phyloP scores from a whole-genome alignment of 2,888 invertebrate species.

The Proisotoma minuta region DNA sequence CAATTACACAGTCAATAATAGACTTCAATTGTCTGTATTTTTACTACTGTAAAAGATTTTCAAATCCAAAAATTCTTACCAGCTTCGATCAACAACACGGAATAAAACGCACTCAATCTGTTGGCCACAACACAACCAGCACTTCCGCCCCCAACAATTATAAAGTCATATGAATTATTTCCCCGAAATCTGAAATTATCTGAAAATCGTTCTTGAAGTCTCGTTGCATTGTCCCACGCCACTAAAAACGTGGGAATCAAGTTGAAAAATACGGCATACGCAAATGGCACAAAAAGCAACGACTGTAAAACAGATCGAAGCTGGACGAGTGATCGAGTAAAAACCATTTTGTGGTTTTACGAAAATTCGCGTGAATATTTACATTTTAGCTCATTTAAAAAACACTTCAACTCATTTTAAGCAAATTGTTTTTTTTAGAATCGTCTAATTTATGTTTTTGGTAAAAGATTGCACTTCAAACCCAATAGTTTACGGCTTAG shows the following conservation, averaged over 20 bases:
- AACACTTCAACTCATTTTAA: too few species aligned
- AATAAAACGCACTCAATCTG: slow-evolving; percentile 16
- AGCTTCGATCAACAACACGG: slow-evolving; percentile 26
- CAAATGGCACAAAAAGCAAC: slow-evolving; percentile 1
- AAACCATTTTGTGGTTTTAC: too few species aligned
- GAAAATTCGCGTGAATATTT: too few species aligned
- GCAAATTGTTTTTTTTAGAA: too few species aligned
- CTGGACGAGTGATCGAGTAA: not conserved
- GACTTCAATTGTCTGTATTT: too few species aligned
- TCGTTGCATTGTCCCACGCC: slow-evolving; percentile 6
- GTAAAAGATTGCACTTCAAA: too few species aligned
- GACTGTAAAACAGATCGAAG: not conserved
- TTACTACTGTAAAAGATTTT: too few species aligned
- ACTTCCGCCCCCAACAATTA: slow-evolving; percentile 1
- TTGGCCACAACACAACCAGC: slow-evolving; percentile 32
- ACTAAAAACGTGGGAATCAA: not conserved
- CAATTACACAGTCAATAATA: too few species aligned
- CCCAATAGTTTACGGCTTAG: too few species aligned
- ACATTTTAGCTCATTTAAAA: too few species aligned
- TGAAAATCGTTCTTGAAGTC: not conserved
- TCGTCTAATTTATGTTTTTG: too few species aligned
- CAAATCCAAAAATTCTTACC: too few species aligned
- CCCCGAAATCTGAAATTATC: not conserved
- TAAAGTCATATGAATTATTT: slow-evolving; percentile 7
- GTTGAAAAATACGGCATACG: slow-evolving; percentile 1